Base-by-base conservation (phyloP, 2,797 vertebrate genomes). In the Leptodactylus fallax region DNA sequence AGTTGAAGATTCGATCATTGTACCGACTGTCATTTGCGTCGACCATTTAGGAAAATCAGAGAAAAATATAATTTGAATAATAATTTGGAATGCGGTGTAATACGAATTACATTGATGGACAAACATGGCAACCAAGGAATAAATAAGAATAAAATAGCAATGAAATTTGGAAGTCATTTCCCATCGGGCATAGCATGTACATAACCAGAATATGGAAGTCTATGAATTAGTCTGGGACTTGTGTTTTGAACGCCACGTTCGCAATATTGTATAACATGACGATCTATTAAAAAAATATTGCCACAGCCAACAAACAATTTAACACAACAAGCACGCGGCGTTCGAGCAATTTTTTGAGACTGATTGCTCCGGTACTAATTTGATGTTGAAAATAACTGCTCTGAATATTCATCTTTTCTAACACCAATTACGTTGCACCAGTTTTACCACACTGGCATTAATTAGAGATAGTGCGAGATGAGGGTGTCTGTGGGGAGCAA, bases 361-460 rank as follows among this genome's bases (percentile, higher is more conserved):
- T 87, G 83, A 87, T 82, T 87, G 78, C 60, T 77, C 81, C 74
- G 74, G 71, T 81, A 77, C 72, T 87, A 86, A 83, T 89, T 83
- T 89, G 71, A 82, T 79, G 88, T 89, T 87, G 78, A 79, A 79
- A 89, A 82, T 82, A 88, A 74, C 61, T 55, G 67, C 76, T 81
- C 53, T 89, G 88, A 86, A 89, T 89, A 86, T 89, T 86, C 79
- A 82, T 89, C 72, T 89, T 81, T 86, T 79, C 77, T 86, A 83
- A 83, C 60, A 25, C 83, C 83, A 89, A 86, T 89, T 86, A 89
- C 7, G 79, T 79, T 86, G 84, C 79, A 72, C 84, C 72, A 78
- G 25, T 83, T 89, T 82, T 86, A 27, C 84, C 72, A 86, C 69
- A 72, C 79, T 89, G 72, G 84, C 84, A 89, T 83, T 89, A 85